A percentile compares a stretch with the other conserved stretches of the same genome.
These are phyloP conservation scores for Maconellicoccus hirsutus DNA, from an alignment of 1,140 invertebrate species.

Conservation along the genomic window DNA sequence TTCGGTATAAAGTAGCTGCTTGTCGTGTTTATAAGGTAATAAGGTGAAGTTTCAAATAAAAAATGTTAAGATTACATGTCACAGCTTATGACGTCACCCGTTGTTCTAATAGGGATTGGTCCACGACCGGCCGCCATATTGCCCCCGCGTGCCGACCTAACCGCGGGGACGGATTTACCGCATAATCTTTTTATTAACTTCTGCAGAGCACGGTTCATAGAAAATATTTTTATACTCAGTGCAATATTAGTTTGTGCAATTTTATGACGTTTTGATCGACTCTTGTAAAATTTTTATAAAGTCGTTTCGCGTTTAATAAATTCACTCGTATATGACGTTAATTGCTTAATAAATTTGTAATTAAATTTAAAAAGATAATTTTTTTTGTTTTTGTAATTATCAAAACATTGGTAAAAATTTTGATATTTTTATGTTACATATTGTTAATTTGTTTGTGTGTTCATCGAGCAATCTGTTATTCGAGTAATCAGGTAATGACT, in stretches of 20 bases:
- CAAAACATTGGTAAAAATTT: too few relatives aligned
- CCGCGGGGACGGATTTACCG: slow-evolving; percentile 17
- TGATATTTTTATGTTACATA: too few relatives aligned
- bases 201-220: slow-evolving; percentile 15
- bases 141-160: not conserved
- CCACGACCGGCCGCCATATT: slow-evolving; percentile 12
- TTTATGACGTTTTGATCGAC: slow-evolving; percentile 20
- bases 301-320: slow-evolving; percentile 22
- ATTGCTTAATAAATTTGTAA: slow-evolving; percentile 18
- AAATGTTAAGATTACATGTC: slow-evolving; percentile 15
- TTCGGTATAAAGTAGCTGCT: slow-evolving; percentile 1
- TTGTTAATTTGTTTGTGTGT: too few relatives aligned
- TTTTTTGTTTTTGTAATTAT: not conserved
- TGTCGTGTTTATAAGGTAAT: slow-evolving; percentile 9
- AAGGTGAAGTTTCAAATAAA: slow-evolving; percentile 5
- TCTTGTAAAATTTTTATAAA: slow-evolving; percentile 20
- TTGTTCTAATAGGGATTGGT: slow-evolving; percentile 19
- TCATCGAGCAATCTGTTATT: too few relatives aligned
- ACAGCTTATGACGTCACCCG: slow-evolving; percentile 17
- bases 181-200: slow-evolving; percentile 21
- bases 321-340: slow-evolving; percentile 13
- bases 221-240: slow-evolving; percentile 23
- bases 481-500: too few relatives aligned
- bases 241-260: slow-evolving; percentile 22
- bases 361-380: not conserved